Conservation (phyloP, 1,140 invertebrate genomes). For the Drosophila repleta region DNA sequence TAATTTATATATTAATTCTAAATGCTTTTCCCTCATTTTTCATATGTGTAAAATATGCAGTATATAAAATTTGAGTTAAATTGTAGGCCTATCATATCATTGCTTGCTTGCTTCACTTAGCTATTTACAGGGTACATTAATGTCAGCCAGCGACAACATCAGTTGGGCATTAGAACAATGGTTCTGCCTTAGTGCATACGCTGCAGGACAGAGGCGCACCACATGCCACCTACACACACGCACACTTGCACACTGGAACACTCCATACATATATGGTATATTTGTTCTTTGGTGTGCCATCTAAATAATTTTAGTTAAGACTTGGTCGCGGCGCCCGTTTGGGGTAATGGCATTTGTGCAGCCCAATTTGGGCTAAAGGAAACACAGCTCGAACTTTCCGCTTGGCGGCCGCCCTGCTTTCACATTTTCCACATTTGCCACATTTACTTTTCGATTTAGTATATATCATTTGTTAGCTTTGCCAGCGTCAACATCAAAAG, state of each 20-base stretch:
- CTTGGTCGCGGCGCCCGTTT: constrained; percentile 35
- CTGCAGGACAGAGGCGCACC: constrained; percentile 37
- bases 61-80: too few relatives aligned
- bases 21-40: too few relatives aligned
- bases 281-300: constrained; percentile 29
- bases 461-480: constrained; percentile 29
- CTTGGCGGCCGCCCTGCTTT: constrained; percentile 1
- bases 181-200: constrained; percentile 35
- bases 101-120: neutral
- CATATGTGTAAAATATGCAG: too few relatives aligned
- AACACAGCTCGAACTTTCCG: constrained; percentile 21
- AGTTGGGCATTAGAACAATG: constrained; percentile 68
- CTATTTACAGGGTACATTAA: constrained; percentile 29
- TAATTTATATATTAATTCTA: too few relatives aligned
- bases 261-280: neutral
- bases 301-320: constrained; percentile 60
- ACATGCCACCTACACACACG: constrained; percentile 16
- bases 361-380: constrained; percentile 27
- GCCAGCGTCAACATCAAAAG: constrained; percentile 50
- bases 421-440: constrained; percentile 16
- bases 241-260: constrained; percentile 10
- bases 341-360: constrained; percentile 37
- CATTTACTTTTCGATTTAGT: constrained; percentile 33
- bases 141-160: constrained; percentile 5
- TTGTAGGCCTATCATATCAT: neutral